Evolutionary conservation across 2,797 vertebrate genomes (phyloP).

Genomic region (Xenentodon cancila): DNA sequence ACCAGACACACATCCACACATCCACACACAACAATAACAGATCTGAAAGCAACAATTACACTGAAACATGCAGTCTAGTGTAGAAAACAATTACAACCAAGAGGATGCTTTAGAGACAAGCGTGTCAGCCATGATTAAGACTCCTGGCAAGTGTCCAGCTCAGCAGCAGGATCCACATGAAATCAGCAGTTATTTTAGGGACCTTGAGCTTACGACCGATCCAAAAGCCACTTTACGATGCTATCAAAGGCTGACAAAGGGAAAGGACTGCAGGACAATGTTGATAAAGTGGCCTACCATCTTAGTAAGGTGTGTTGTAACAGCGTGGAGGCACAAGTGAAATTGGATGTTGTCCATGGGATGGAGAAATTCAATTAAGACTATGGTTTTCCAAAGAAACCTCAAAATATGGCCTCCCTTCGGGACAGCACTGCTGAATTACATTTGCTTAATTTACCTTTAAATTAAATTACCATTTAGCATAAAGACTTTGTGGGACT

Average conservation of each 20-base stretch:
- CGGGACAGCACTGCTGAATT: neutral
- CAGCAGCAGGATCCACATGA: slow-evolving; percentile 36
- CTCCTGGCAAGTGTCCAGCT: slow-evolving; percentile 30
- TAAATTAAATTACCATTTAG: neutral
- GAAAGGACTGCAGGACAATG: slow-evolving; percentile 36
- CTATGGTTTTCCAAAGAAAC: slow-evolving; percentile 7
- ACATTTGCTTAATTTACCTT: neutral
- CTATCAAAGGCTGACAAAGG: slow-evolving; percentile 37
- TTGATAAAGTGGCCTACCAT: slow-evolving; percentile 32
- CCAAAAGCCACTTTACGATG: slow-evolving; percentile 41
- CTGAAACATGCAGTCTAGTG: neutral
- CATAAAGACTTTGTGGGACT: neutral
- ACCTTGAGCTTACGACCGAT: slow-evolving; percentile 46
- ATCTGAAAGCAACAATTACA: slow-evolving; percentile 35
- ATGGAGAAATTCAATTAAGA: neutral
- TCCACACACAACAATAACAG: slow-evolving; percentile 39
- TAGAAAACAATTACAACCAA: neutral
- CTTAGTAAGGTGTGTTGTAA: neutral
- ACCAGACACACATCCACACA: neutral
- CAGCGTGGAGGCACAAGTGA: neutral
- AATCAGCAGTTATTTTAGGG: slow-evolving; percentile 57
- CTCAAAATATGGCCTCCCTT: neutral
- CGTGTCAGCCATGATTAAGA: slow-evolving; percentile 20
- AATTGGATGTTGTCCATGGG: neutral
- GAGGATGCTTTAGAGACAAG: slow-evolving; percentile 16